Conservation (phyloP, 2,888 invertebrate species). For the Tenodera sinensis region DNA sequence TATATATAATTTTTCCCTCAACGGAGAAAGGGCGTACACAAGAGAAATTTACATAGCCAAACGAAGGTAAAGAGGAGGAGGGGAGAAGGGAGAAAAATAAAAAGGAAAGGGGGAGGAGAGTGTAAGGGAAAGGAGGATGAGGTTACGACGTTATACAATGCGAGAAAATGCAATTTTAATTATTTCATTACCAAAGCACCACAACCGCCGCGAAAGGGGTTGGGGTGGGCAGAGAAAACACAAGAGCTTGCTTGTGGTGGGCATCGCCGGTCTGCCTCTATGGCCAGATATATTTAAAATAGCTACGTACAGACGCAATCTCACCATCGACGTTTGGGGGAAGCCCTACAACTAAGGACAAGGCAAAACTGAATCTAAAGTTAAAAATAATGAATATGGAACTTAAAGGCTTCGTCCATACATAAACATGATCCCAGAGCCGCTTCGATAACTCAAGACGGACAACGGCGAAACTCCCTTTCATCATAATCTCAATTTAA, state of each 20-base stretch:
- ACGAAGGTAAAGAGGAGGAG: constrained; percentile 10
- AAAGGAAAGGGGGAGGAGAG: neutral
- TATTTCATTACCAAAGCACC: constrained; percentile 22
- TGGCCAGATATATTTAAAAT: constrained; percentile 7
- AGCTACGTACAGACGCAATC: neutral
- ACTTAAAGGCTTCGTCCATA: neutral
- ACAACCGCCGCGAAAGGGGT: neutral
- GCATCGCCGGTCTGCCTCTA: neutral
- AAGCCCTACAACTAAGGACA: neutral
- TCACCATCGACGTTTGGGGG: neutral
- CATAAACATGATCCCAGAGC: neutral
- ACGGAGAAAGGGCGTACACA: neutral
- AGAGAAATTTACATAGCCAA: constrained; percentile 14
- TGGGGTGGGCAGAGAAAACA: constrained; percentile 2
- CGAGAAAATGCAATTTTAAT: constrained; percentile 26
- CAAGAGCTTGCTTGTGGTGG: neutral
- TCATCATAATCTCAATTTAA: neutral
- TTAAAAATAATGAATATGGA: neutral
- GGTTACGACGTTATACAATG: constrained; percentile 18
- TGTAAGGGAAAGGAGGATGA: neutral
- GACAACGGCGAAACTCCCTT: neutral
- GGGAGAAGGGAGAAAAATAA: neutral
- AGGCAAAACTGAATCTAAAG: neutral
- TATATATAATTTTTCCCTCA: neutral
- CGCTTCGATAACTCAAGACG: neutral